Conservation (phyloP, 2,888 invertebrate species). For the Trichogramma evanescens region DNA sequence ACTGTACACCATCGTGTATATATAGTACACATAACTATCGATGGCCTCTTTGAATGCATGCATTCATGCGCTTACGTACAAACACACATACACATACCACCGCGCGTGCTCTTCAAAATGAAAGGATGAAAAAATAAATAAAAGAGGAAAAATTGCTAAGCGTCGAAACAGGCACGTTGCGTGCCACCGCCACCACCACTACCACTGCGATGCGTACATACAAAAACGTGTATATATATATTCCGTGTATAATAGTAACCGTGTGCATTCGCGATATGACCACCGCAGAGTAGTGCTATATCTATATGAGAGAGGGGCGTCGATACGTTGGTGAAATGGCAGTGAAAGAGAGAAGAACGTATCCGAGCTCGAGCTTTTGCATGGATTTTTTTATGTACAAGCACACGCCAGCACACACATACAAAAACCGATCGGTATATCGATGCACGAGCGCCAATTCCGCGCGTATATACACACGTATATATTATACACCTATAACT, state of each 20-base stretch:
- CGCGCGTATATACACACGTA: too few species aligned
- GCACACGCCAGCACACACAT: background rate
- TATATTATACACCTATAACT: conserved; percentile 11
- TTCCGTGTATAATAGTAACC: too few species aligned
- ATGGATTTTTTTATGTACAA: conserved; percentile 12
- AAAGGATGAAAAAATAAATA: conserved; percentile 7
- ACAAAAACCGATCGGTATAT: background rate
- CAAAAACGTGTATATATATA: too few species aligned
- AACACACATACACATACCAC: background rate
- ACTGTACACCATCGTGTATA: conserved; percentile 21
- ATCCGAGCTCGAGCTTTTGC: conserved; percentile 1
- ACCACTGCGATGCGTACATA: too few species aligned
- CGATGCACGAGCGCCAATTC: too few species aligned
- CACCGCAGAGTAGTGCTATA: too few species aligned
- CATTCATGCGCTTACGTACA: background rate
- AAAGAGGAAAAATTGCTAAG: background rate
- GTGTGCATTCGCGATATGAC: too few species aligned
- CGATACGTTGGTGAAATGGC: background rate
- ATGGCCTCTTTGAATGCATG: too few species aligned
- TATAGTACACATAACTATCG: background rate
- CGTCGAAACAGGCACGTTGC: background rate
- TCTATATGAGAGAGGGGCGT: too few species aligned
- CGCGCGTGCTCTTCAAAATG: conserved; percentile 8
- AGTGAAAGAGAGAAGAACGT: conserved; percentile 19
- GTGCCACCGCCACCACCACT: too few species aligned